Conservation (phyloP, 2,113 vertebrate genomes). For the Cololabis saira region DNA sequence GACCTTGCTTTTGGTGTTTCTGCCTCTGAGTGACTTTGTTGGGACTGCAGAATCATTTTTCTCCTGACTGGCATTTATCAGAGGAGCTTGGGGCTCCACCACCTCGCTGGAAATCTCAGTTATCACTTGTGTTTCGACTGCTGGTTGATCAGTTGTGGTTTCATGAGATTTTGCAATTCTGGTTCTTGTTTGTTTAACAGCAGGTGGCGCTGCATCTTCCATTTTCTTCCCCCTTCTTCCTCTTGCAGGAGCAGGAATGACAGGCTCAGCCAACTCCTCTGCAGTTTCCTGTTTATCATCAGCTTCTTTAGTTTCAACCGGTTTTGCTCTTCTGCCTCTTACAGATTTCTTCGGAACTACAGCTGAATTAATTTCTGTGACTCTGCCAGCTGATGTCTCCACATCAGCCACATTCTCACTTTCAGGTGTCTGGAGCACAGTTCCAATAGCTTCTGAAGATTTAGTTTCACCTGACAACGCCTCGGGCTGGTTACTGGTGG, state of each 20-base stretch:
- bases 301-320: conserved; percentile 1
- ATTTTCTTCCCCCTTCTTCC: conserved; percentile 57
- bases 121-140: neutral
- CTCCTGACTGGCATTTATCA: neutral
- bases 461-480: neutral
- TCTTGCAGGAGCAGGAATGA: conserved; percentile 43
- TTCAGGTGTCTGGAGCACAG: neutral
- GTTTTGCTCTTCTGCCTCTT: conserved; percentile 39
- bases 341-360: conserved; percentile 33
- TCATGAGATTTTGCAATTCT: conserved; percentile 45
- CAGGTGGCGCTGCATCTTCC: conserved; percentile 30
- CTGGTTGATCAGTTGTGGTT: conserved; percentile 6
- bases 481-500: conserved; percentile 10
- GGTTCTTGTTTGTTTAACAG: conserved; percentile 53
- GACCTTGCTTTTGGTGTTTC: conserved; percentile 52
- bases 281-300: conserved; percentile 22
- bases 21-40: conserved; percentile 53
- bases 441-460: neutral
- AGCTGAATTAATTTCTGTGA: neutral
- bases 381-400: neutral
- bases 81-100: neutral
- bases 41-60: neutral
- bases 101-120: conserved; percentile 17
- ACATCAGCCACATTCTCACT: neutral
- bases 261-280: conserved; percentile 12